Percentiles rank a stretch among this genome's conserved stretches.
Evolutionary conservation across 2,888 invertebrate genomes (phyloP).

Genomic region (Atrina japonica): DNA sequence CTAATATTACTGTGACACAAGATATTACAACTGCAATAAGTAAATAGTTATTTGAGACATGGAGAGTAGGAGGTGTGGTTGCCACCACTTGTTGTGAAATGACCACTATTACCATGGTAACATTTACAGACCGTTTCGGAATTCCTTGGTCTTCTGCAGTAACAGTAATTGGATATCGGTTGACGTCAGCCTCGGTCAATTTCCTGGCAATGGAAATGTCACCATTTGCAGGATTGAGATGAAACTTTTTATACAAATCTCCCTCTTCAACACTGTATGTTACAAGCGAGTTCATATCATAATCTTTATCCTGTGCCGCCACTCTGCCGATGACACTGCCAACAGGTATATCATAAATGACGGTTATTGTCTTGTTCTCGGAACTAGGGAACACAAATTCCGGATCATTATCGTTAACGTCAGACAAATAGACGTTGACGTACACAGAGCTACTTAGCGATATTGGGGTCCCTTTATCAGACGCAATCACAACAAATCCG

Average conservation of each 20-base stretch:
- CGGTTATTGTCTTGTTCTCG: constrained; percentile 59
- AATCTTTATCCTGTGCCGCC: constrained; percentile 52
- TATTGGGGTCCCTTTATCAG: constrained; percentile 58
- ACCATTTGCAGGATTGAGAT: constrained; percentile 49
- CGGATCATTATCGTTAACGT: constrained; percentile 69
- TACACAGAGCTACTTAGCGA: constrained; percentile 54
- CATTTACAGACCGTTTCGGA: constrained; percentile 40
- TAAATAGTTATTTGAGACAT: constrained; percentile 51
- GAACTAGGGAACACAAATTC: constrained; percentile 63
- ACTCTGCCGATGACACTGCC: constrained; percentile 49
- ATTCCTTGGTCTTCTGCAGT: constrained; percentile 53
- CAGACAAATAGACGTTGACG: constrained; percentile 59
- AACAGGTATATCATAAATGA: constrained; percentile 52
- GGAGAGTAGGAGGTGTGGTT: constrained; percentile 16
- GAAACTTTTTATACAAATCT: constrained; percentile 43
- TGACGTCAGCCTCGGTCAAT: constrained; percentile 46
- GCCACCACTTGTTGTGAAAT: constrained; percentile 38
- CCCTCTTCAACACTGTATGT: constrained; percentile 47
- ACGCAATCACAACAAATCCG: constrained; percentile 56
- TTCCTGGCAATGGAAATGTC: constrained; percentile 47
- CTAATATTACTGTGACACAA: constrained; percentile 58
- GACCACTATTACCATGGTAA: constrained; percentile 54
- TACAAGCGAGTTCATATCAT: constrained; percentile 48
- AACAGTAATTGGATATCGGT: constrained; percentile 51
- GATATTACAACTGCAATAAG: constrained; percentile 58